Conservation (phyloP, 2,888 invertebrate genomes). For the Cryptocephalus primarius region DNA sequence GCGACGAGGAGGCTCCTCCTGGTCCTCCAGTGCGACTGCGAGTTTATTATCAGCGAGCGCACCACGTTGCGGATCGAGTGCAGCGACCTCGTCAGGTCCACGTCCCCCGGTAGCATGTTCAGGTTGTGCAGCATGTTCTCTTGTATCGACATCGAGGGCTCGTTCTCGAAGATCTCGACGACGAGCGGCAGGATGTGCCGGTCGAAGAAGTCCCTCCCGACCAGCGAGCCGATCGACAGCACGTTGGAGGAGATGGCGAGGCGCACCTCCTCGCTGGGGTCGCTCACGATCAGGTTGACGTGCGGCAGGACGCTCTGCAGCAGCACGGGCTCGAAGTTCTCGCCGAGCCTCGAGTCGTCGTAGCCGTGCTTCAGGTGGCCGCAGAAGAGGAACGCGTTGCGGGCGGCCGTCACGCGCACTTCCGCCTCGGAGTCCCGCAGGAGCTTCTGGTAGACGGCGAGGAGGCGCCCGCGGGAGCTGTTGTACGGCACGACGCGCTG, state of each 20-base stretch:
- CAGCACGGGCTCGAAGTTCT: slow-evolving; percentile 26
- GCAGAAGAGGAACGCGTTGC: slow-evolving; percentile 24
- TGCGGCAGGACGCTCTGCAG: slow-evolving; percentile 23
- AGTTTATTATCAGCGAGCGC: slow-evolving; percentile 24
- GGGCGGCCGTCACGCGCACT: slow-evolving; percentile 24
- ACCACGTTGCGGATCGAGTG: slow-evolving; percentile 25
- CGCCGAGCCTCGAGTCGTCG: slow-evolving; percentile 10
- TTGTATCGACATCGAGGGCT: slow-evolving; percentile 24
- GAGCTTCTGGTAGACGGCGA: slow-evolving; percentile 24
- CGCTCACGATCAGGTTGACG: slow-evolving; percentile 21
- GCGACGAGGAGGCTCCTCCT: slow-evolving; percentile 29
- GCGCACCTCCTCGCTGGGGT: slow-evolving; percentile 24
- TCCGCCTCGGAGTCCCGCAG: slow-evolving; percentile 23
- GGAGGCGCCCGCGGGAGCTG: slow-evolving; percentile 20
- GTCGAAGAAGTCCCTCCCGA: slow-evolving; percentile 24
- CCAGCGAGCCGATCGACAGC: slow-evolving; percentile 20
- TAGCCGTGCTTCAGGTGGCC: slow-evolving; percentile 21
- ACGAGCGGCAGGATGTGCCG: slow-evolving; percentile 27
- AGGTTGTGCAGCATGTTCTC: slow-evolving; percentile 29
- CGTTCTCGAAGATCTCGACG: slow-evolving; percentile 24
- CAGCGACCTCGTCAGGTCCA: slow-evolving; percentile 22
- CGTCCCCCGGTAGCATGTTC: slow-evolving; percentile 24
- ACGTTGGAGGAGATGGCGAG: slow-evolving; percentile 26
- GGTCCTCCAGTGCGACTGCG: slow-evolving; percentile 30
- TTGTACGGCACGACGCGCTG: slow-evolving; percentile 19